Percentiles rank a stretch among this genome's conserved stretches.
These are phyloP conservation scores for Ditylenchus weischeri DNA, from an alignment of 2,888 invertebrate species.

Conservation along the genomic window DNA sequence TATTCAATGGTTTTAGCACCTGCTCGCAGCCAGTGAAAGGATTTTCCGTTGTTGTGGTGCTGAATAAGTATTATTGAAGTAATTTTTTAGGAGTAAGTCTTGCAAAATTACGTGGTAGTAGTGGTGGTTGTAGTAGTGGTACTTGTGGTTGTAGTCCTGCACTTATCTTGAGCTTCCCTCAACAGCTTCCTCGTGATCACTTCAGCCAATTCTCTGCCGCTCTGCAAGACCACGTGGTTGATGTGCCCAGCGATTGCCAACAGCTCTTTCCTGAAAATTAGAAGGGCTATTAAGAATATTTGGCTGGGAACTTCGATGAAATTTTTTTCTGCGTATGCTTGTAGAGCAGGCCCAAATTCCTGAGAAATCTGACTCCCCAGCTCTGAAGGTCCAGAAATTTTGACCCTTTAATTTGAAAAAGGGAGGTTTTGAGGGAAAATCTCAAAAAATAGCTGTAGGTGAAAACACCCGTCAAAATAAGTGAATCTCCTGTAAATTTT, in stretches of 20 bases:
- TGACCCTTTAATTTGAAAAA: too few species aligned
- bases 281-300: too few species aligned
- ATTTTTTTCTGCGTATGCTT: too few species aligned
- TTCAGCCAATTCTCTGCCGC: conserved; percentile 51
- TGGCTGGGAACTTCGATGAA: too few species aligned
- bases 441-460: too few species aligned
- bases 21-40: conserved; percentile 48
- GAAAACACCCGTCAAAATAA: too few species aligned
- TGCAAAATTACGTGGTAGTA: conserved; percentile 27
- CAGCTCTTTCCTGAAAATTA: conserved; percentile 48
- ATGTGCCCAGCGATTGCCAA: conserved; percentile 52
- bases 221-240: conserved; percentile 54
- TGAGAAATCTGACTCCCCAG: too few species aligned
- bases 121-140: conserved; percentile 32
- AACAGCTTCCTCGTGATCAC: conserved; percentile 50
- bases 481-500: too few species aligned
- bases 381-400: too few species aligned
- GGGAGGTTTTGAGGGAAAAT: too few species aligned
- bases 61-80: conserved; percentile 9
- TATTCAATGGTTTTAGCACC: not conserved
- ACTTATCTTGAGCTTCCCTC: conserved; percentile 50
- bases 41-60: conserved; percentile 43
- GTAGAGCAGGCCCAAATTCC: too few species aligned
- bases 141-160: conserved; percentile 50
- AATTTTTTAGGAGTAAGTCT: not conserved